Evolutionary conservation across 2,888 invertebrate species (phyloP).

Genomic region (Orthonychiurus folsomi): DNA sequence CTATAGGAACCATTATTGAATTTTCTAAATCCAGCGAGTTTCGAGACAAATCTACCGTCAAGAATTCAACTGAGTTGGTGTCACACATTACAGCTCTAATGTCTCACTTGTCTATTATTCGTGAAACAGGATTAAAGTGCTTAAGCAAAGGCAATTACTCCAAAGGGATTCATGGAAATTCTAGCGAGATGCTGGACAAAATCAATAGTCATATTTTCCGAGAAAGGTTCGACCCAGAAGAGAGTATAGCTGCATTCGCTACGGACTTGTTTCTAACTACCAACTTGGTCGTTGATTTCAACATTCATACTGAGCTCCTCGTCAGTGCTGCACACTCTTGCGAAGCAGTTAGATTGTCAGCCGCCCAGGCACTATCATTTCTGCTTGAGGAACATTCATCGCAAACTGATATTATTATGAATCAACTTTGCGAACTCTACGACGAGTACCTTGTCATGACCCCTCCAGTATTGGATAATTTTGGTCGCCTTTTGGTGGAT

Average conservation of each 20-base stretch:
- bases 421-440: constrained; percentile 61
- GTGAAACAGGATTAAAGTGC: constrained; percentile 59
- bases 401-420: constrained; percentile 53
- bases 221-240: constrained; percentile 29
- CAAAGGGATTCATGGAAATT: neutral
- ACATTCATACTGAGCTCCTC: neutral
- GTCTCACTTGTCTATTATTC: constrained; percentile 58
- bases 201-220: constrained; percentile 24
- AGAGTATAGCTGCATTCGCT: constrained; percentile 26
- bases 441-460: constrained; percentile 67
- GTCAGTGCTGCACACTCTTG: neutral
- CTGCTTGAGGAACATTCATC: constrained; percentile 52
- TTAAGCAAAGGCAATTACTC: constrained; percentile 41
- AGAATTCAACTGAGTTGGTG: constrained; percentile 57
- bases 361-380: constrained; percentile 67
- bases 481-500: constrained; percentile 77
- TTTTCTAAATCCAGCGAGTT: constrained; percentile 68
- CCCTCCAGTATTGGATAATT: constrained; percentile 77
- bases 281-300: neutral
- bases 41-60: constrained; percentile 42
- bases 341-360: constrained; percentile 66
- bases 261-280: constrained; percentile 20
- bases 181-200: neutral
- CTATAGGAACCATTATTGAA: constrained; percentile 69
- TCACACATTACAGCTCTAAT: constrained; percentile 69